A percentile compares a stretch with the other conserved stretches of the same genome.
These are phyloP conservation scores for Remorina albescens DNA, from an alignment of 2,797 vertebrate genomes.

Conservation along the genomic window DNA sequence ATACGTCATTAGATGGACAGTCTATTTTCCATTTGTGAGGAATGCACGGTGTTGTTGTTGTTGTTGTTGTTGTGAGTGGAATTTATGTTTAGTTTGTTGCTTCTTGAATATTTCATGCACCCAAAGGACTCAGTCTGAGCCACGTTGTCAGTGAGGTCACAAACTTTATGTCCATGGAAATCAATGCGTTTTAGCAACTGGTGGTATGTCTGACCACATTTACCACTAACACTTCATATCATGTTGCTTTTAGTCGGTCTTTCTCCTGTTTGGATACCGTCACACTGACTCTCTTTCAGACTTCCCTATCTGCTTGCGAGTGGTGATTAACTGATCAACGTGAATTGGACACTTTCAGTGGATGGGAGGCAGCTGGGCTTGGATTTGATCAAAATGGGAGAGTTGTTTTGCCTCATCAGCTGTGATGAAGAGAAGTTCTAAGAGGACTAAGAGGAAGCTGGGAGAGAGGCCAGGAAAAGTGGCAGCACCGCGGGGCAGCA, in stretches of 20 bases:
- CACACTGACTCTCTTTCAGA: conserved; percentile 57
- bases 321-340: conserved; percentile 68
- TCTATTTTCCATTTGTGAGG: too few relatives aligned
- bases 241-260: conserved; percentile 61
- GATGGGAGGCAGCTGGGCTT: conserved; percentile 57
- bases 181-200: background rate
- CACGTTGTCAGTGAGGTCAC: background rate
- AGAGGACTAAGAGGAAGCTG: conserved; percentile 48
- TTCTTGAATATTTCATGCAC: too few relatives aligned
- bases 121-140: too few relatives aligned
- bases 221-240: conserved; percentile 51
- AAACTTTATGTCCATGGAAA: background rate
- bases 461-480: conserved; percentile 60
- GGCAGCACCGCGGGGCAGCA: conserved; percentile 57
- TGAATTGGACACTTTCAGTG: conserved; percentile 38
- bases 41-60: too few relatives aligned
- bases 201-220: background rate
- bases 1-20: too few relatives aligned
- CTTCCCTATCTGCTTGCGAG: conserved; percentile 24
- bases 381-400: conserved; percentile 43
- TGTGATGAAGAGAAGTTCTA: conserved; percentile 35
- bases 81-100: too few relatives aligned
- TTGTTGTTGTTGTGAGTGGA: too few relatives aligned
- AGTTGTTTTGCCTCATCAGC: conserved; percentile 50
- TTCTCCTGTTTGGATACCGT: conserved; percentile 61